Base-by-base conservation (phyloP, 2,113 vertebrate species). In the Xyrauchen texanus region DNA sequence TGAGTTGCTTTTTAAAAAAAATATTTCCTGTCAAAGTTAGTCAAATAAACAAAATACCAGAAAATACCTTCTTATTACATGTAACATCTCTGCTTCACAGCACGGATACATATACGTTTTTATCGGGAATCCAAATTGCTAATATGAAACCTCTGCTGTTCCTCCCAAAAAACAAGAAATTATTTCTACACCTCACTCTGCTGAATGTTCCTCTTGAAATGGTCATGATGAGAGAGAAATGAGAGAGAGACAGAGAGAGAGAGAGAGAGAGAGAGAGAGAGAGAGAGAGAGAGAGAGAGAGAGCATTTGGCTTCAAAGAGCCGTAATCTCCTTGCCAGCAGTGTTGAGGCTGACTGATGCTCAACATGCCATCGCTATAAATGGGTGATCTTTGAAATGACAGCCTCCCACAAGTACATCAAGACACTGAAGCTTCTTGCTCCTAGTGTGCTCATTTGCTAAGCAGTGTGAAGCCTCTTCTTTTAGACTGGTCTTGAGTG, bases 381-480 rank as follows among this genome's bases (percentile, higher is more conserved):
- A 83, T 55, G 47, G 51, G 76, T 21, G 76, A 73, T 76, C 68
- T 86, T 82, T 75, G 77, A 86, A 82, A 84, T 83, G 80, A 78
- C 77, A 80, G 77, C 80, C 79, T 82, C 75, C 79, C 53, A 83
- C 72, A 84, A 75, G 80, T 80, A 76, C 84, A 82, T 70, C 65
- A 81, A 81, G 72, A 74, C 73, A 76, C 55, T 4, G 21, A 84
- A 73, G 62, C 49, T 53, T 74, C 52, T 34, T 78, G 70, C 68
- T 71, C 65, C 65, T 78, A 64, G 81, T 57, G 83, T 73, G 75
- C 80, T 87, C 79, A 85, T 85, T 86, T 84, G 65, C 81, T 68
- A 82, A 85, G 80, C 84, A 82, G 81, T 70, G 73, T 82, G 74
- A 86, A 80, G 75, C 47, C 70, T 73, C 64, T 77, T 82, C 60